These are phyloP conservation scores for Hirundichthys speculiger DNA, from an alignment of 2,113 vertebrate genomes.

Conservation along the genomic window DNA sequence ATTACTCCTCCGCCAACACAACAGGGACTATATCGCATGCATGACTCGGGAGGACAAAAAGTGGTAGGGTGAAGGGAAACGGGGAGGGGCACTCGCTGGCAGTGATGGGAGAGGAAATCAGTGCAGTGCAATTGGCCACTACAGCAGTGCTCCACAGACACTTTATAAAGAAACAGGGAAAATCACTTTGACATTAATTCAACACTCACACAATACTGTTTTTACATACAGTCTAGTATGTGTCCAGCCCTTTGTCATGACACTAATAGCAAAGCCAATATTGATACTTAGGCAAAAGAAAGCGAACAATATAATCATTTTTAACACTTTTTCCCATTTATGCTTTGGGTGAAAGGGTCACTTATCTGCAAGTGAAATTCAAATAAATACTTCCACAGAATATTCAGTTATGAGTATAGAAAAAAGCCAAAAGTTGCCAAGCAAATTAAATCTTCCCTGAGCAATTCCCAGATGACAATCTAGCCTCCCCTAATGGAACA, in stretches of 20 bases:
- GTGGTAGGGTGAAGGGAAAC: slow-evolving; percentile 12
- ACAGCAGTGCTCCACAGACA: slow-evolving; percentile 51
- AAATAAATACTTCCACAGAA: slow-evolving; percentile 83
- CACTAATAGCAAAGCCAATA: slow-evolving; percentile 62
- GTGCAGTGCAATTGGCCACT: slow-evolving; percentile 55
- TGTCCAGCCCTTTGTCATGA: slow-evolving; percentile 51
- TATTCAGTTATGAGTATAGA: slow-evolving; percentile 81
- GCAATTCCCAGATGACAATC: slow-evolving; percentile 75
- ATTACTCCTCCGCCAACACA: slow-evolving; percentile 91
- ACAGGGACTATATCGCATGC: slow-evolving; percentile 91
- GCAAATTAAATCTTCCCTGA: slow-evolving; percentile 89
- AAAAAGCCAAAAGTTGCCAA: slow-evolving; percentile 80
- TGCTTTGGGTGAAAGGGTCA: slow-evolving; percentile 67
- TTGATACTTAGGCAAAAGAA: slow-evolving; percentile 59
- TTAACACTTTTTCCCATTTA: slow-evolving; percentile 29
- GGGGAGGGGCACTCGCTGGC: slow-evolving; percentile 30
- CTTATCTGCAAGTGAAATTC: slow-evolving; percentile 80
- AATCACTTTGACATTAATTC: slow-evolving; percentile 53
- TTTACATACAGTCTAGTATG: slow-evolving; percentile 41
- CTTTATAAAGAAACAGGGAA: slow-evolving; percentile 34
- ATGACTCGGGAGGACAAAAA: slow-evolving; percentile 78
- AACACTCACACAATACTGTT: slow-evolving; percentile 57
- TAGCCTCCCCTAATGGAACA: slow-evolving; percentile 59
- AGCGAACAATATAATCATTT: slow-evolving; percentile 81
- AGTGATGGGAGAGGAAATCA: slow-evolving; percentile 51